Conservation (phyloP, 1,140 invertebrate species). For the Drosophila murphyi region DNA sequence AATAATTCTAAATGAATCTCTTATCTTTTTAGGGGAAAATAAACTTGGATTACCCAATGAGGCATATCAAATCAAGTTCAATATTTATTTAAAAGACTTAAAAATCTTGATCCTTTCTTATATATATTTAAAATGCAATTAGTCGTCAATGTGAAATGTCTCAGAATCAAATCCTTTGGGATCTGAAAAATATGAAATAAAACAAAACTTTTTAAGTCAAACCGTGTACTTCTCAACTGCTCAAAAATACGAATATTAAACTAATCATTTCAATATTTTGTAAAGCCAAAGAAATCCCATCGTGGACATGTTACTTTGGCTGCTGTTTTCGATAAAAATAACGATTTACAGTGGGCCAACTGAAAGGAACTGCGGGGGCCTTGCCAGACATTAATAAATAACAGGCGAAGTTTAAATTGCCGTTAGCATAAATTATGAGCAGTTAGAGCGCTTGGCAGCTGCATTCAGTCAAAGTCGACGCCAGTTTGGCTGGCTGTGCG, state of each 20-base stretch:
- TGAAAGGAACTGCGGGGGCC: constrained; percentile 3
- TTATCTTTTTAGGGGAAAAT: neutral
- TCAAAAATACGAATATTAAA: no score
- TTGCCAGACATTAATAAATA: constrained; percentile 74
- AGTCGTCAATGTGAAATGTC: no score
- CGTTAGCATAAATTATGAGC: constrained; percentile 81
- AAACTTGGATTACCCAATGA: no score
- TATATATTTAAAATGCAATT: no score
- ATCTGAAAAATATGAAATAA: no score
- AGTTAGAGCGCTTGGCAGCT: constrained; percentile 65
- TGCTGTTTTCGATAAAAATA: constrained; percentile 42
- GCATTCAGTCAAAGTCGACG: constrained; percentile 64
- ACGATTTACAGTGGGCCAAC: constrained; percentile 45
- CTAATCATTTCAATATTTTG: no score
- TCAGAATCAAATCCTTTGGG: no score
- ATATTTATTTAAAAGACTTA: no score
- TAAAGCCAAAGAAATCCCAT: constrained; percentile 16
- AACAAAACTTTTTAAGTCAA: no score
- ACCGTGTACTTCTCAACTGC: no score
- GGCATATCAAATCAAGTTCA: no score
- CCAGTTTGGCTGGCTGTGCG: constrained; percentile 51
- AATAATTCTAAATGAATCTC: neutral
- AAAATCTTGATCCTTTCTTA: no score
- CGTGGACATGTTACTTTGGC: constrained; percentile 22
- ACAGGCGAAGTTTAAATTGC: constrained; percentile 79